Evolutionary conservation across 2,797 vertebrate species (phyloP).

Genomic region (Paratrypauchen microcephalus): DNA sequence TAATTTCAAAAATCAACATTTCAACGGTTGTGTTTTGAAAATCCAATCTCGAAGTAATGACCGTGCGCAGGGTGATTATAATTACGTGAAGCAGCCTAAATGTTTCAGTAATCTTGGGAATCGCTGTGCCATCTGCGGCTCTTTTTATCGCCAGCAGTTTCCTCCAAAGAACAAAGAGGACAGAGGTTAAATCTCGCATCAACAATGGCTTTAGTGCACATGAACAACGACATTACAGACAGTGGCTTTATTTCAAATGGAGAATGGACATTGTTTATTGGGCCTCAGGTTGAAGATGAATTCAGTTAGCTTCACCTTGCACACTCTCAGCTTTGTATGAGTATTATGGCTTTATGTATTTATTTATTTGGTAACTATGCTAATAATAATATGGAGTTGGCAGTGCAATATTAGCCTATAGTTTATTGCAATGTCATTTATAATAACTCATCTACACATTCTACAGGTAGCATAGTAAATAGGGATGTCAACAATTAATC

Average conservation of each 20-base stretch:
- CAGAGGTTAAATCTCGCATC: neutral
- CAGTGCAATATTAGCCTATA: no score
- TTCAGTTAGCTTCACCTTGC: no score
- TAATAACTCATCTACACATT: no score
- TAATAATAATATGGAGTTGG: no score
- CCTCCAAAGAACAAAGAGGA: neutral
- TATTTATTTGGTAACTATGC: no score
- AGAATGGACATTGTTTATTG: neutral
- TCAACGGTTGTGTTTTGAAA: neutral
- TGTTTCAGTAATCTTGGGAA: neutral
- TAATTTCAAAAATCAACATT: neutral
- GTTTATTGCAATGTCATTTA: no score
- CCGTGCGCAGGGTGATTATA: neutral
- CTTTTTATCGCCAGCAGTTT: neutral
- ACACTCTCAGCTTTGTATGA: neutral
- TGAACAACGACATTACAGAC: neutral
- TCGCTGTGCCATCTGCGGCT: constrained; percentile 1
- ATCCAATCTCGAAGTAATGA: constrained; percentile 10
- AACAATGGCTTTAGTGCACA: no score
- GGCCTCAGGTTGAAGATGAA: neutral
- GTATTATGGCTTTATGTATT: neutral
- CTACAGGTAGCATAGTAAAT: no score
- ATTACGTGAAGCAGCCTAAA: constrained; percentile 3
- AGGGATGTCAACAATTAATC: no score
- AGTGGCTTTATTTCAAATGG: neutral